phyloP scores from a whole-genome alignment of 2,113 vertebrate species.

The Psephotus haematonotus region DNA sequence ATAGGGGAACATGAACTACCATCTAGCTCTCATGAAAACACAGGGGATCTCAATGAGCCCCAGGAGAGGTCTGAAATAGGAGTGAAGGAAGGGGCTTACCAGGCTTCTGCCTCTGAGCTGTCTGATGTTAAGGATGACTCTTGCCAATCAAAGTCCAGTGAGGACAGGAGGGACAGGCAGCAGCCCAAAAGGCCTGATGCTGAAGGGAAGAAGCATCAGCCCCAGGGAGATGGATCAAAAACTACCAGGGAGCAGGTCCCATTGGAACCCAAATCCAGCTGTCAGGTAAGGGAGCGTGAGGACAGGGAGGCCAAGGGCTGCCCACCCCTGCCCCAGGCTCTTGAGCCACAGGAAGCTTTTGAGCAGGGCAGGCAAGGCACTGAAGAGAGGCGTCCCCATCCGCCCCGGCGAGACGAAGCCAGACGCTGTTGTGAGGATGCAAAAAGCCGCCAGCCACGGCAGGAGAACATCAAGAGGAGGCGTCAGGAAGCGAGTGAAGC shows the following conservation, averaged over 20 bases:
- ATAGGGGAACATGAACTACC: fast-evolving
- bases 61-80: background rate
- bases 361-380: fast-evolving
- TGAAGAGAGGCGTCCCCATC: fast-evolving
- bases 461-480: background rate
- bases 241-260: background rate
- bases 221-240: background rate
- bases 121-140: background rate
- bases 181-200: fast-evolving
- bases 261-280: background rate
- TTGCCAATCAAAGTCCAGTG: background rate
- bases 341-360: fast-evolving
- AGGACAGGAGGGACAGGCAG: background rate
- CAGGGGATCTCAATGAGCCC: fast-evolving
- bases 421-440: fast-evolving
- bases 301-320: background rate
- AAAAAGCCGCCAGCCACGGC: fast-evolving
- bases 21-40: background rate
- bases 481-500: fast-evolving
- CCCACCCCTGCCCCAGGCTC: background rate
- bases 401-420: background rate
- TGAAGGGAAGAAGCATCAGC: background rate
- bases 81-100: background rate
- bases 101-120: fast-evolving
- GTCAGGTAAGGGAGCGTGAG: background rate